Conservation (phyloP, 2,888 invertebrate species). For the Erpobdella octoculata region DNA sequence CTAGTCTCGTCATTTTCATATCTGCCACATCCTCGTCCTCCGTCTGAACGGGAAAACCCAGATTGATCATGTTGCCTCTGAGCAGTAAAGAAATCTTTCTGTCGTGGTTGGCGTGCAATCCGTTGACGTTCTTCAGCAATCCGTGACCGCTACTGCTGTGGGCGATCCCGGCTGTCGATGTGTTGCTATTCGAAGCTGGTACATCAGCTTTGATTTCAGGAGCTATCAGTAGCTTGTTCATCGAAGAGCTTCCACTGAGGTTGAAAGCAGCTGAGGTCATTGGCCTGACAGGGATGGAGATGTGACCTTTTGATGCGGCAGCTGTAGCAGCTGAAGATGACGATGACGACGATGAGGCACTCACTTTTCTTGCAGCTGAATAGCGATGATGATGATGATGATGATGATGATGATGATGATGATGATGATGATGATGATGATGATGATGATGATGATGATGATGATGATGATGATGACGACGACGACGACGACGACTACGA, state of each 20-base stretch:
- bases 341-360: neutral
- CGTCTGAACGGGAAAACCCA: conserved; percentile 3
- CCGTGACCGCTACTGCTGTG: neutral
- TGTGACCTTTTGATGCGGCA: neutral
- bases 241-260: neutral
- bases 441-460: neutral
- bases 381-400: too few relatives aligned
- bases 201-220: neutral
- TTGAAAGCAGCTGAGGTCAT: too few relatives aligned
- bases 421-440: neutral
- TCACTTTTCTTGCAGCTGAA: neutral
- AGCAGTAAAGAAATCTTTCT: conserved; percentile 13
- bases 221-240: neutral
- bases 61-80: neutral
- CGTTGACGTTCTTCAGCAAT: neutral
- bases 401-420: conserved; percentile 6
- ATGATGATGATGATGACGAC: neutral
- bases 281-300: too few relatives aligned
- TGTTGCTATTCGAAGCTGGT: neutral
- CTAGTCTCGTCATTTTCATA: conserved; percentile 5
- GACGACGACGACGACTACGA: neutral
- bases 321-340: neutral
- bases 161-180: neutral
- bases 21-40: neutral
- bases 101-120: neutral